Evolutionary conservation across 2,113 vertebrate species (phyloP).

Genomic region (Leucopsar rothschildi): DNA sequence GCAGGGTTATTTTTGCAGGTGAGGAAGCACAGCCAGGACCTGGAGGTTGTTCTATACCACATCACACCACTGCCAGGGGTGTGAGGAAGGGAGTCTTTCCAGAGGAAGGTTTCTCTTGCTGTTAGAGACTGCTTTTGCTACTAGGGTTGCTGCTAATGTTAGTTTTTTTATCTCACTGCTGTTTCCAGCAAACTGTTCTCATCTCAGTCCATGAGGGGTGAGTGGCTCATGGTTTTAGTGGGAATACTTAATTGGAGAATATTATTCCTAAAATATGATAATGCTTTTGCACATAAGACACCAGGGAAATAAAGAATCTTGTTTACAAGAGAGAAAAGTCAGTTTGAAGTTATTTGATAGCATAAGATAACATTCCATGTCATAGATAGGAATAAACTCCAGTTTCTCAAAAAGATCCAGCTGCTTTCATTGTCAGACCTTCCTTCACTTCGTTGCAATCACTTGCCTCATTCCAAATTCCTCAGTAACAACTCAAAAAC

Average conservation of each 20-base stretch:
- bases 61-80: neutral
- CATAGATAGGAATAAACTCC: neutral
- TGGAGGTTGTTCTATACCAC: neutral
- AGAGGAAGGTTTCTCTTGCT: neutral
- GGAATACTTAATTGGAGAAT: neutral
- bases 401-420: neutral
- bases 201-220: neutral
- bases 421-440: neutral
- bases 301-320: neutral
- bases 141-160: neutral
- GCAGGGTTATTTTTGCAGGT: neutral
- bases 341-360: neutral
- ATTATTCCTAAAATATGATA: neutral
- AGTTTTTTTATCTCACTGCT: accelerated
- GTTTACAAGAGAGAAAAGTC: neutral
- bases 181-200: neutral
- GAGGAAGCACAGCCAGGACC: neutral
- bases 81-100: neutral
- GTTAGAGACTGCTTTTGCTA: neutral
- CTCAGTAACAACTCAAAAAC: accelerated
- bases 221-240: neutral
- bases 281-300: neutral
- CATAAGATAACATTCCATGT: neutral
- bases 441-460: neutral
- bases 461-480: neutral